Percentiles rank a stretch among this genome's conserved stretches.
phyloP scores from a whole-genome alignment of 2,113 vertebrate genomes.

The Cyanoderma ruficeps region DNA sequence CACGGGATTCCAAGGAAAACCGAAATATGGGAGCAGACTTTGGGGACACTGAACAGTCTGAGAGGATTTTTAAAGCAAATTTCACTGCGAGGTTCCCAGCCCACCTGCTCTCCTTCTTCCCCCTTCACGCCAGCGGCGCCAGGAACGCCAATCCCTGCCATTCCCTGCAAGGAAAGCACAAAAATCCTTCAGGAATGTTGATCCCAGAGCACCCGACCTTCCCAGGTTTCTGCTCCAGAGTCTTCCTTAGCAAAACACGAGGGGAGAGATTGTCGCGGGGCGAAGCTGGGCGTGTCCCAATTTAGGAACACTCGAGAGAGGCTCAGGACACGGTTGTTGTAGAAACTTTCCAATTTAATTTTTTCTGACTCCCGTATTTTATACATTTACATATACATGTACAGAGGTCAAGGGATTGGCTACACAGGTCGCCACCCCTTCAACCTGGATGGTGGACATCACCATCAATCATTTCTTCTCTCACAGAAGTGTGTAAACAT shows the following conservation, averaged over 20 bases:
- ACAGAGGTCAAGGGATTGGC: no score
- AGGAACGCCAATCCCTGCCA: constrained; percentile 76
- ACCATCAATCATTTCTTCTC: no score
- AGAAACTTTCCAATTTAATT: no score
- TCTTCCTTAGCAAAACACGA: background rate
- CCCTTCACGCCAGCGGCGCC: constrained; percentile 76
- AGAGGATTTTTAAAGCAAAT: background rate
- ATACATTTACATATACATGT: no score
- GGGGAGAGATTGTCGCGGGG: no score
- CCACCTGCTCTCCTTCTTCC: constrained; percentile 80
- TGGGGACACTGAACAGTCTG: background rate
- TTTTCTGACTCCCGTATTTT: no score
- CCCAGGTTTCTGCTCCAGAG: background rate
- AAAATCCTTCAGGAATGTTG: background rate
- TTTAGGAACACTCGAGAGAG: no score
- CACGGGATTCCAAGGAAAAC: background rate
- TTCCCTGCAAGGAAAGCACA: constrained; percentile 72
- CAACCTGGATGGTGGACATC: no score
- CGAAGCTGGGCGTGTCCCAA: no score
- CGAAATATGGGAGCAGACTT: background rate
- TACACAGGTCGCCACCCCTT: no score
- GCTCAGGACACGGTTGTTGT: no score
- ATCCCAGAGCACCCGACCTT: background rate
- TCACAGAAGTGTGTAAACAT: no score
- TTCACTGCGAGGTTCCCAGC: background rate